A percentile compares a stretch with the other conserved stretches of the same genome.
Evolutionary conservation across 2,113 vertebrate genomes (phyloP).

Genomic region (Crocuta crocuta): DNA sequence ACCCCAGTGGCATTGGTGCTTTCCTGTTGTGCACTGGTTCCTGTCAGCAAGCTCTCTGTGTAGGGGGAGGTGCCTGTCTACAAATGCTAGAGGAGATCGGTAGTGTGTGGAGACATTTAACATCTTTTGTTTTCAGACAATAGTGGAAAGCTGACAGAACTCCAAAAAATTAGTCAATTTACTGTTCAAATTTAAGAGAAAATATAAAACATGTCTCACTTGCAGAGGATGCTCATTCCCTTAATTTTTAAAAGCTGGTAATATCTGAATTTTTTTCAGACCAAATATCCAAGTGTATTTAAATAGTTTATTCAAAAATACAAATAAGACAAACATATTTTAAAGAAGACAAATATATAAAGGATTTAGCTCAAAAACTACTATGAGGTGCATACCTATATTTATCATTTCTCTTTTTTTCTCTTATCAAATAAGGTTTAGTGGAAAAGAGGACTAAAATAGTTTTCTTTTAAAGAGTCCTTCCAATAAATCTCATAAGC

Average conservation of each 20-base stretch:
- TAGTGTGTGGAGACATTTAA: too few relatives aligned
- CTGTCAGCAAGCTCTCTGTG: accelerated
- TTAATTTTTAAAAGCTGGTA: constrained; percentile 62
- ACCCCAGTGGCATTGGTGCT: accelerated
- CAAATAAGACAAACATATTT: not conserved
- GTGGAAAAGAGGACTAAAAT: not conserved
- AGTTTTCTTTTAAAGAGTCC: not conserved
- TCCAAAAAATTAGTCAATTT: not conserved
- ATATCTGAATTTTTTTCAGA: constrained; percentile 65
- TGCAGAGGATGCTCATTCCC: constrained; percentile 18
- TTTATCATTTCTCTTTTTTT: not conserved
- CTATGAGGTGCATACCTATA: not conserved
- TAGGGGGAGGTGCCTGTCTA: accelerated
- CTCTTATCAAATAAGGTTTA: not conserved
- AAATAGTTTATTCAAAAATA: constrained; percentile 7
- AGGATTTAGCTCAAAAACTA: not conserved
- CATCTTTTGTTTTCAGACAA: not conserved
- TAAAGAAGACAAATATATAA: not conserved
- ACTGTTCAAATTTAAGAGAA: not conserved
- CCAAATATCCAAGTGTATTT: constrained; percentile 48
- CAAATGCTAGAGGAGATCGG: not conserved
- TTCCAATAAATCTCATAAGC: not conserved
- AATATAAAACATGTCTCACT: constrained; percentile 24
- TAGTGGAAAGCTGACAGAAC: not conserved
- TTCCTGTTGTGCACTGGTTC: not conserved